Evolutionary conservation across 2,888 invertebrate genomes (phyloP).

Genomic region (Cephalotes varians): DNA sequence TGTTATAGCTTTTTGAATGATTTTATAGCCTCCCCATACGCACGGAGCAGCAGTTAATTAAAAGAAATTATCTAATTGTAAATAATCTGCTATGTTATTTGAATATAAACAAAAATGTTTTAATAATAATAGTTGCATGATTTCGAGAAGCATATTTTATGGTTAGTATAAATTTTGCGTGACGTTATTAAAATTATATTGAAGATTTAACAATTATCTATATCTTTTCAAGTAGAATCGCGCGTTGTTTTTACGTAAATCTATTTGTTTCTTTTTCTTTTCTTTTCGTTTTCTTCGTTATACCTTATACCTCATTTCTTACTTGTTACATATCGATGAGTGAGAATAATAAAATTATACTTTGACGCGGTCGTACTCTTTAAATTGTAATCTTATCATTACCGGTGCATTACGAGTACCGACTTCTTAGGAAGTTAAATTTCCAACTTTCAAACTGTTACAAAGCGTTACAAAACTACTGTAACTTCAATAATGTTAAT

Average conservation of each 20-base stretch:
- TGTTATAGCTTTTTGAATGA: neutral
- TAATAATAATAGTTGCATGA: too few relatives aligned
- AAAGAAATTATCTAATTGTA: too few relatives aligned
- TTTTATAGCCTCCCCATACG: neutral
- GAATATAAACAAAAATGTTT: too few relatives aligned
- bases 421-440: slow-evolving; percentile 41
- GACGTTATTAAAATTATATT: too few relatives aligned
- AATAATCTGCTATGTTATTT: too few relatives aligned
- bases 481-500: slow-evolving; percentile 42
- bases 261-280: neutral
- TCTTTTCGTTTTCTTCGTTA: neutral
- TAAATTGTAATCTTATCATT: slow-evolving; percentile 32
- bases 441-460: slow-evolving; percentile 39
- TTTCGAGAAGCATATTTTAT: too few relatives aligned
- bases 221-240: too few relatives aligned
- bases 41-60: too few relatives aligned
- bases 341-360: neutral
- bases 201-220: too few relatives aligned
- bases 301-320: neutral
- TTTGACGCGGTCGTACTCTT: slow-evolving; percentile 2
- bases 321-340: neutral
- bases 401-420: slow-evolving; percentile 21
- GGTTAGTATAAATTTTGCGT: neutral
- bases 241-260: too few relatives aligned
- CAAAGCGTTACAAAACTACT: slow-evolving; percentile 47